A percentile compares a stretch with the other conserved stretches of the same genome.
These are phyloP conservation scores for Diadema setosum DNA, from an alignment of 35 echinoderm and acorn worm species.

Conservation along the genomic window DNA sequence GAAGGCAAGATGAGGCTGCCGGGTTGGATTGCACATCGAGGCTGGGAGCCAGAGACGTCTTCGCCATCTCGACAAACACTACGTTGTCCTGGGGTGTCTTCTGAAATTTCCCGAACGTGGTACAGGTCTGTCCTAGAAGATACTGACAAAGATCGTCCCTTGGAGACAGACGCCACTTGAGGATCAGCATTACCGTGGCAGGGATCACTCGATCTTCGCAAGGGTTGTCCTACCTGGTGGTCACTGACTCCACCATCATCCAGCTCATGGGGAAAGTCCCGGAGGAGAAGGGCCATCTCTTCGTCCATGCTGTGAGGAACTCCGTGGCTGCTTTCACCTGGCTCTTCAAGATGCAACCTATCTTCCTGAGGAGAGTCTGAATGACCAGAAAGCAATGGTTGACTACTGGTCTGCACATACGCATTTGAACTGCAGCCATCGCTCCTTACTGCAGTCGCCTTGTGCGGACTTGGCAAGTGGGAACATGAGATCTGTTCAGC, in stretches of 20 bases:
- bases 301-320: background rate
- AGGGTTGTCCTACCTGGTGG: too few species aligned
- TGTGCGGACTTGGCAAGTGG: background rate
- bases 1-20: background rate
- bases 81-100: background rate
- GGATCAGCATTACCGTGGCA: background rate
- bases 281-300: too few species aligned
- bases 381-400: background rate
- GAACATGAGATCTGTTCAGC: background rate
- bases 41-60: background rate
- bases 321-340: background rate
- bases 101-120: background rate
- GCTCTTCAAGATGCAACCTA: background rate
- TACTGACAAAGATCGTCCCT: background rate
- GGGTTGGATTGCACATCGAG: background rate
- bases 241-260: too few species aligned
- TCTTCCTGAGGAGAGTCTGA: background rate
- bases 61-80: background rate
- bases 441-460: background rate
- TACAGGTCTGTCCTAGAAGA: background rate
- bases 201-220: too few species aligned
- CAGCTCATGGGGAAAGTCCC: too few species aligned
- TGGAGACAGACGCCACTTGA: background rate
- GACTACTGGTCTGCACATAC: too few species aligned
- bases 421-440: too few species aligned